Evolutionary conservation across 2,113 vertebrate species (phyloP).

Genomic region (Cricetomys ansorgei): DNA sequence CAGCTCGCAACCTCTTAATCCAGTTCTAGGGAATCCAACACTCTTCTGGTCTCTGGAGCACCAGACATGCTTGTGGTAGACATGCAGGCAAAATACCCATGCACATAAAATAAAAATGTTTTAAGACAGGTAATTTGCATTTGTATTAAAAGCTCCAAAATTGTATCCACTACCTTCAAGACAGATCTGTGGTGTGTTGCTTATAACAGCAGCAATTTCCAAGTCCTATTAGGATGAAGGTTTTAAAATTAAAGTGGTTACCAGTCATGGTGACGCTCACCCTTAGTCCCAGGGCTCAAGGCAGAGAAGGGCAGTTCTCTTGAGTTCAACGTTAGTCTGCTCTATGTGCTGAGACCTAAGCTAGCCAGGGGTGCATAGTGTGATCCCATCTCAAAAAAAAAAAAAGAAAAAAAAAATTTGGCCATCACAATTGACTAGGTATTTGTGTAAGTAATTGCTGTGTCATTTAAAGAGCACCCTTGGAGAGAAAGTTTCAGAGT

Average conservation of each 20-base stretch:
- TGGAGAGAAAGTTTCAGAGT: neutral
- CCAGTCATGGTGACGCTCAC: neutral
- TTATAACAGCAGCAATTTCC: neutral
- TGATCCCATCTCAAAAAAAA: neutral
- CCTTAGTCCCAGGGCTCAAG: neutral
- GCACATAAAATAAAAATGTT: neutral
- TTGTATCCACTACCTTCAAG: neutral
- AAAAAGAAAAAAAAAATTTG: too few species aligned
- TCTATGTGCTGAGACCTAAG: neutral
- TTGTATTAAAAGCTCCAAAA: neutral
- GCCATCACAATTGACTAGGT: neutral
- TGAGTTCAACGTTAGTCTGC: neutral
- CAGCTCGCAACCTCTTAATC: neutral
- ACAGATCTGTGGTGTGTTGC: neutral
- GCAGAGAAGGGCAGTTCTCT: neutral
- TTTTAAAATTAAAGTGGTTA: neutral
- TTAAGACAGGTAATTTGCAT: neutral
- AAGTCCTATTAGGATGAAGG: neutral
- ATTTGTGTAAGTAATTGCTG: neutral
- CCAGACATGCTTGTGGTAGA: neutral
- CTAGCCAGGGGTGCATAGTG: neutral
- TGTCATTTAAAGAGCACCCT: neutral
- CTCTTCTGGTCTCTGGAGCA: neutral
- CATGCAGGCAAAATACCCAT: neutral
- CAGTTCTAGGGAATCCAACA: neutral